A percentile compares a stretch with the other conserved stretches of the same genome.
phyloP scores from a whole-genome alignment of 2,113 vertebrate species.

The Megaceryle torquata region DNA sequence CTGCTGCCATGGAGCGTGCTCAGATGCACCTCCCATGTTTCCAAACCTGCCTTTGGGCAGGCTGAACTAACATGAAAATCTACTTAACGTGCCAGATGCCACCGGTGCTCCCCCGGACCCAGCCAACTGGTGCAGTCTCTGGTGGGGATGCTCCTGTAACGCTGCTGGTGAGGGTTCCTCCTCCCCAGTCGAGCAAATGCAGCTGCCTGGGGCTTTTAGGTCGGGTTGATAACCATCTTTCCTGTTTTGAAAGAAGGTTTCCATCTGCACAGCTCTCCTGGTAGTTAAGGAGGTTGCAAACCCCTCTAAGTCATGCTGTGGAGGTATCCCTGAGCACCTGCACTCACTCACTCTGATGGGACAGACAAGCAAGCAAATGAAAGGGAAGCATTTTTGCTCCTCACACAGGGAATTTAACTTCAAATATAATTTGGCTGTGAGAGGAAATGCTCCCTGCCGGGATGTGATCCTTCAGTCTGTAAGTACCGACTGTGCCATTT shows the following conservation, averaged over 20 bases:
- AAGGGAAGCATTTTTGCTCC: neutral
- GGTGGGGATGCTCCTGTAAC: neutral
- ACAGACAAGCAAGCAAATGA: neutral
- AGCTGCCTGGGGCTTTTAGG: neutral
- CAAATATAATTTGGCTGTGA: neutral
- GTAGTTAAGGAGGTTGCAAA: neutral
- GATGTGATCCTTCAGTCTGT: neutral
- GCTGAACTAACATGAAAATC: neutral
- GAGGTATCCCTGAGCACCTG: neutral
- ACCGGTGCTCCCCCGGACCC: neutral
- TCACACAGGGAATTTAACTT: neutral
- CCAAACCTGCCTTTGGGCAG: neutral
- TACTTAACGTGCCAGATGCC: neutral
- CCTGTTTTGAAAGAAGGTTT: neutral
- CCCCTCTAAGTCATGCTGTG: neutral
- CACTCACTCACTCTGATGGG: neutral
- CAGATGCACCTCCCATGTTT: neutral
- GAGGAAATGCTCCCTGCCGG: neutral
- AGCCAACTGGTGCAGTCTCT: neutral
- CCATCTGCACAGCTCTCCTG: neutral
- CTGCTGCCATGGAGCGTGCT: fast-evolving
- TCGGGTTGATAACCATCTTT: neutral
- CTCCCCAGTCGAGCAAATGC: neutral
- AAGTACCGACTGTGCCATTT: neutral
- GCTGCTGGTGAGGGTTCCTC: neutral